Evolutionary conservation across 2,888 invertebrate species (phyloP), one percentile per base, ranked within the genome.

Genomic region (Blastobasis adustella): DNA sequence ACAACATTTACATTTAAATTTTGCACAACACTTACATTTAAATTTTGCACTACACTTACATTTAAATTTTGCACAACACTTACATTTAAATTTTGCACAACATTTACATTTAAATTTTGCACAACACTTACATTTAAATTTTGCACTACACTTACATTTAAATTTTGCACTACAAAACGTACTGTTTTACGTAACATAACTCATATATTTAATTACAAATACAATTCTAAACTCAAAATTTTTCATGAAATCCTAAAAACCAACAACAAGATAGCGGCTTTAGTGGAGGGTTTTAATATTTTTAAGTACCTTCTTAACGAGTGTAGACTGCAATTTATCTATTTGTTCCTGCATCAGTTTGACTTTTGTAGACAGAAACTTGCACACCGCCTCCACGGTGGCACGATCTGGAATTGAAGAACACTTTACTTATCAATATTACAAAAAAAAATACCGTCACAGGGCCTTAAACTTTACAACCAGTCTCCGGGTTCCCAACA

Each of bases 271-370:
- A 23, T 23, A 23, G 23, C 23, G 3, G 23, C 6, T 40, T 38
- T 47, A n/a, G 1, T 23, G 23, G 23, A 39, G n/a, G 5, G 7
- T 39, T 8, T 47, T 45, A 1, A 37, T 9, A 49, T 45, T 5
- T 9, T 42, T 42, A 45, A 44, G 51, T 66, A 87, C 87, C 74
- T 84, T 85, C 51, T 76, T 80, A 37, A 84, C 70, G 4, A 86
- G 61, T 45, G 63, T 66, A 0, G 39, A 55, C 49, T 87, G 83
- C 1, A 79, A 53, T 47, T 69, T 77, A 6, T 83, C 78, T 3
- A 80, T 73, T 47, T 87, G 84, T 50, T 86, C 86, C 49, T 86
- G 85, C 70, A 86, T 67, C 4, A 86, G 55, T 44, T 81, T 82
- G 0, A 82, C 68, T 60, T 84, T 85, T 0, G 80, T 75, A 0